Evolutionary conservation across 1,140 invertebrate genomes (phyloP).

Genomic region (Eumeta japonica): DNA sequence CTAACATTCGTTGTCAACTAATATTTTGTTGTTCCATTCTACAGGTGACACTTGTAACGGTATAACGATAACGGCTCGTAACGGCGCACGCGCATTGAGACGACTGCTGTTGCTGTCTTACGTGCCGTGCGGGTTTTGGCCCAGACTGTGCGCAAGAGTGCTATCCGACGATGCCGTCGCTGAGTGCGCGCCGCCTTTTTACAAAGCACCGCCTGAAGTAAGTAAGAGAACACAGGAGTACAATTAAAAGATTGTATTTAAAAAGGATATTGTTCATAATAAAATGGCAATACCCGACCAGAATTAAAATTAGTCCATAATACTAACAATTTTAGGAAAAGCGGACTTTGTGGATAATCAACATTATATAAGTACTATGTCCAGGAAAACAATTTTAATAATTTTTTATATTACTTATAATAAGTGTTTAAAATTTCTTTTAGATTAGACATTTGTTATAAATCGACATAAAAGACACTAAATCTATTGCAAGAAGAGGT

Average conservation of each 20-base stretch:
- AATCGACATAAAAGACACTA: too few relatives aligned
- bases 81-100: conserved; percentile 61
- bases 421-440: too few relatives aligned
- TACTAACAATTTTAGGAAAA: too few relatives aligned
- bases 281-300: too few relatives aligned
- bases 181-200: conserved; percentile 75
- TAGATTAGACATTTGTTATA: too few relatives aligned
- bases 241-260: not conserved
- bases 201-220: conserved; percentile 64
- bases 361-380: too few relatives aligned
- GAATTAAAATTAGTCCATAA: too few relatives aligned
- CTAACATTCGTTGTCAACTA: not conserved
- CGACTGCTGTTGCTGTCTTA: conserved; percentile 89
- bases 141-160: conserved; percentile 86
- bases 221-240: conserved; percentile 9
- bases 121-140: conserved; percentile 98
- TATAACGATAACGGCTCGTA: conserved; percentile 34
- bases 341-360: too few relatives aligned
- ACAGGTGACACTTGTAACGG: conserved; percentile 13
- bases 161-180: conserved; percentile 86
- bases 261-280: not conserved
- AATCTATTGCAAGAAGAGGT: too few relatives aligned
- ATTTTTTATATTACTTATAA: too few relatives aligned
- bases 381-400: too few relatives aligned
- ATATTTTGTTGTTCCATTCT: not conserved